phyloP scores from a whole-genome alignment of 2,888 invertebrate species.

The Melinaea marsaeus region DNA sequence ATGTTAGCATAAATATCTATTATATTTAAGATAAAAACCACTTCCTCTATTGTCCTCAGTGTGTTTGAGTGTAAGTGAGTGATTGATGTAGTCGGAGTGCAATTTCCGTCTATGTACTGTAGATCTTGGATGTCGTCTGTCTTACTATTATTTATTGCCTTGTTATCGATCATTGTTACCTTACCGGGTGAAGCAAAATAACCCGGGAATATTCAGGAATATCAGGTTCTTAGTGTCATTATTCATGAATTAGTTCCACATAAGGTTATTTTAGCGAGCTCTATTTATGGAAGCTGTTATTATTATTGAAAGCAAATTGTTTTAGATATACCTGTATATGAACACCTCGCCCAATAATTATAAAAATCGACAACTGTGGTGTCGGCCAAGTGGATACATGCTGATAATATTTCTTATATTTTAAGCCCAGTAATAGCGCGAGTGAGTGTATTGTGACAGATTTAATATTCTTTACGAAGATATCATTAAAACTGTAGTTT shows the following conservation, averaged over 20 bases:
- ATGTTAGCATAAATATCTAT: background rate
- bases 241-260: conserved; percentile 17
- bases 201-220: background rate
- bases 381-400: background rate
- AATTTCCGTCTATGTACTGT: conserved; percentile 24
- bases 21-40: conserved; percentile 28
- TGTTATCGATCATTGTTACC: conserved; percentile 31
- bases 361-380: background rate
- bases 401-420: background rate
- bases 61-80: conserved; percentile 23
- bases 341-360: background rate
- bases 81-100: conserved; percentile 40
- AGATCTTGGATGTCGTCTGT: conserved; percentile 30
- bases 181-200: conserved; percentile 15
- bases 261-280: conserved; percentile 6
- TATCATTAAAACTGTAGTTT: too few relatives aligned
- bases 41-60: conserved; percentile 32
- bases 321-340: background rate
- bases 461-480: too few relatives aligned
- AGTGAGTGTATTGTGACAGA: too few relatives aligned
- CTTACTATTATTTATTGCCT: conserved; percentile 40
- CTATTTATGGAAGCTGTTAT: background rate
- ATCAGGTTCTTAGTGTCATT: conserved; percentile 13
- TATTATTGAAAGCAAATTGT: background rate
- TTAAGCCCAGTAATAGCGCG: too few relatives aligned